phyloP scores from a whole-genome alignment of 2,888 invertebrate genomes.

The Odontothrips loti region DNA sequence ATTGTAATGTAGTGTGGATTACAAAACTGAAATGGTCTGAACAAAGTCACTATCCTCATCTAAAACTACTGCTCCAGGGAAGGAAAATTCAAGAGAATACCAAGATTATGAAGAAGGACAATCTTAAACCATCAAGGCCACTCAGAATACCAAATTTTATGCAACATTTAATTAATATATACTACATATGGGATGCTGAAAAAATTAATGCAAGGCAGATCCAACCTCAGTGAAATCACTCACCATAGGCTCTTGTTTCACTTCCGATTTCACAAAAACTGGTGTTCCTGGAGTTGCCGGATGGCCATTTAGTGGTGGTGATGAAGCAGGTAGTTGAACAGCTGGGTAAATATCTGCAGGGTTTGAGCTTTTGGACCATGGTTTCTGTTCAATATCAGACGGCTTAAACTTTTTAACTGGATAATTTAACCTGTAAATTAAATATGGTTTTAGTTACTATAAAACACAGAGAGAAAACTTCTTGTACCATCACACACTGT shows the following conservation, averaged over 20 bases:
- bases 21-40: neutral
- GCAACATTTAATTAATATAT: no score
- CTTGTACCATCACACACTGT: slow-evolving; percentile 37
- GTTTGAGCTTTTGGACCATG: slow-evolving; percentile 25
- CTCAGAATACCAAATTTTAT: slow-evolving; percentile 1
- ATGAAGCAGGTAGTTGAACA: slow-evolving; percentile 32
- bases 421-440: slow-evolving; percentile 67
- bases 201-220: neutral
- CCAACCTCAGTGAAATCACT: neutral
- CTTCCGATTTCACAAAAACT: slow-evolving; percentile 52
- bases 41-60: slow-evolving; percentile 40
- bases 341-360: slow-evolving; percentile 33
- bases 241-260: slow-evolving; percentile 60
- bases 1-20: no score
- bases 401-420: slow-evolving; percentile 84
- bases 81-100: slow-evolving; percentile 37
- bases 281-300: slow-evolving; percentile 45
- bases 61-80: slow-evolving; percentile 28
- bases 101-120: slow-evolving; percentile 36
- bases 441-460: slow-evolving; percentile 27
- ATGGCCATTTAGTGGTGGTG: slow-evolving; percentile 32
- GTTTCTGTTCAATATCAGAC: slow-evolving; percentile 49
- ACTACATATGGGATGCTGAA: no score
- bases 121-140: slow-evolving; percentile 28
- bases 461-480: slow-evolving; percentile 31